A percentile compares a stretch with the other conserved stretches of the same genome.
These are phyloP conservation scores for Chrysotoxum bicinctum DNA, from an alignment of 2,888 invertebrate genomes.

Conservation along the genomic window DNA sequence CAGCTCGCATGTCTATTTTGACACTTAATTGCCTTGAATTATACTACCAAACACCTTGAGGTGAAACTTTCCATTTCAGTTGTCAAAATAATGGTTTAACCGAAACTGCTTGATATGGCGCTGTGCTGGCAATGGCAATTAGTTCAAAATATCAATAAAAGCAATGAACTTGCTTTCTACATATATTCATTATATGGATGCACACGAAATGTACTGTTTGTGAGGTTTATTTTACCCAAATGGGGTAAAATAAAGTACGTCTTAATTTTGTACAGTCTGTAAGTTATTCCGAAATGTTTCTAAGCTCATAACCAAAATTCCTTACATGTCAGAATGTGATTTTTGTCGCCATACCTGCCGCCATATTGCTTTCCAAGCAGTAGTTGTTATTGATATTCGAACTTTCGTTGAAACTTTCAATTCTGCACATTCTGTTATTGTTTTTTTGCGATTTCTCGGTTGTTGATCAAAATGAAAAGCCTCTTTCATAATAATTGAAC, in stretches of 20 bases:
- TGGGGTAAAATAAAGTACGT: too few relatives aligned
- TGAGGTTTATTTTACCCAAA: too few relatives aligned
- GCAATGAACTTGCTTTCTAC: neutral
- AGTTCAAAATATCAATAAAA: neutral
- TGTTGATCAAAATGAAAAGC: slow-evolving; percentile 29
- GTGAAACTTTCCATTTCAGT: slow-evolving; percentile 28
- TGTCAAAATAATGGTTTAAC: slow-evolving; percentile 12
- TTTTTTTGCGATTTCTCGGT: neutral
- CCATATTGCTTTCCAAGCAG: neutral
- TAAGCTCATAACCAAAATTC: neutral
- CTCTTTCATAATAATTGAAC: slow-evolving; percentile 57
- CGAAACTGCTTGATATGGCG: neutral
- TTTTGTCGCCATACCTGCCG: neutral
- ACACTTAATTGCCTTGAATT: slow-evolving; percentile 11
- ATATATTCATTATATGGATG: too few relatives aligned
- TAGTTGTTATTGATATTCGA: neutral
- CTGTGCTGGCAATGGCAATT: neutral
- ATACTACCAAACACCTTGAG: neutral
- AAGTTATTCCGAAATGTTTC: neutral
- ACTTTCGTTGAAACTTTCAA: slow-evolving; percentile 1
- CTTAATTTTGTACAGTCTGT: too few relatives aligned
- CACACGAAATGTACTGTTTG: too few relatives aligned
- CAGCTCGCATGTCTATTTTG: slow-evolving; percentile 14
- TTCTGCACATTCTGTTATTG: neutral
- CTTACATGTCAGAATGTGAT: neutral